Conservation (phyloP, 1,140 invertebrate species). For the Vanessa tameamea region DNA sequence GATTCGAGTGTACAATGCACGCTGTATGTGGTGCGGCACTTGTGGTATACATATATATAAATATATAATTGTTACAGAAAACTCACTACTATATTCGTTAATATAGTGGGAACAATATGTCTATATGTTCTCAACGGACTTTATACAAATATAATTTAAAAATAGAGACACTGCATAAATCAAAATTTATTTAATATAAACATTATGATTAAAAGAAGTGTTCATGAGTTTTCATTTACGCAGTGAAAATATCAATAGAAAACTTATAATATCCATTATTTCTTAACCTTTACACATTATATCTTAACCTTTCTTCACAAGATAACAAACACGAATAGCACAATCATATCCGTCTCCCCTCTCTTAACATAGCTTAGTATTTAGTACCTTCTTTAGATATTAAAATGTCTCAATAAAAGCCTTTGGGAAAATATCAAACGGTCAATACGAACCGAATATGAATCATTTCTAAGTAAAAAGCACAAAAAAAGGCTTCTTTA, state of each 20-base stretch:
- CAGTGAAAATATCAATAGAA: neutral
- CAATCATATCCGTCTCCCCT: constrained; percentile 57
- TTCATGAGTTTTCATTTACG: neutral
- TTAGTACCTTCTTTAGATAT: constrained; percentile 7
- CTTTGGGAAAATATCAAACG: constrained; percentile 7
- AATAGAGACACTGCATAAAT: no score
- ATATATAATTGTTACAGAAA: no score
- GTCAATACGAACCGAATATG: neutral
- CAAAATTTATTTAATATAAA: no score
- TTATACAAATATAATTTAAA: no score
- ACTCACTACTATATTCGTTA: no score
- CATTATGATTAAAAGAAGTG: no score
- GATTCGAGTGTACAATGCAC: constrained; percentile 8
- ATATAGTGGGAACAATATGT: no score
- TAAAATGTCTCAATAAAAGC: neutral
- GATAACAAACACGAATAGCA: constrained; percentile 51
- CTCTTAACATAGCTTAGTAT: constrained; percentile 60
- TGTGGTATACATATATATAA: neutral
- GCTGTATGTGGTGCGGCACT: neutral
- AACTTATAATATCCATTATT: no score
- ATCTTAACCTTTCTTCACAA: constrained; percentile 57
- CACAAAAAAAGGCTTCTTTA: constrained; percentile 15
- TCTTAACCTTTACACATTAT: neutral
- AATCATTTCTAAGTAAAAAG: constrained; percentile 18
- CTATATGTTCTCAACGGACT: no score